A percentile compares a stretch with the other conserved stretches of the same genome.
Conservation (phyloP, 2,797 vertebrate genomes). For the Smutsia gigantea region DNA sequence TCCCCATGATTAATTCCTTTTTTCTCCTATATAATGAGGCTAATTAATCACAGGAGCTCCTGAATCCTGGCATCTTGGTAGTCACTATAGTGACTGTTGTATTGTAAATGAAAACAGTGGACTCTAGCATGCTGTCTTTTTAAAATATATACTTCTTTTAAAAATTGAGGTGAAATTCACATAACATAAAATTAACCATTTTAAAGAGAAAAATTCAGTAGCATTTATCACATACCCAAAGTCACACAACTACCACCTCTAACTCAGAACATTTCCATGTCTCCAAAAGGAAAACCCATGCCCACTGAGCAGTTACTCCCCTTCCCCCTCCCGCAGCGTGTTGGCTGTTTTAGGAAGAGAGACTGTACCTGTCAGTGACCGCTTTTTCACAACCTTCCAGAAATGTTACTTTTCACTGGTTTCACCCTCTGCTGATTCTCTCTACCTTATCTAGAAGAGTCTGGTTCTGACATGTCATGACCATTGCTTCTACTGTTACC, state of each 20-base stretch:
- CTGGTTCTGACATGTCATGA: background rate
- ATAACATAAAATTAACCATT: background rate
- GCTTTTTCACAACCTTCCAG: background rate
- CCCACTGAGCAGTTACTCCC: background rate
- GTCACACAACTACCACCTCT: background rate
- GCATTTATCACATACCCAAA: background rate
- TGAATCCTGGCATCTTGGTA: background rate
- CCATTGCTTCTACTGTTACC: background rate
- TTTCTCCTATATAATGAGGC: background rate
- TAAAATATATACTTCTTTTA: background rate
- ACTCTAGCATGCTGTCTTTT: background rate
- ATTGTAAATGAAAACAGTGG: background rate
- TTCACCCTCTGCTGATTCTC: background rate
- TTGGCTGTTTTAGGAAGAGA: background rate
- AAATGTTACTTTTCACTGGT: background rate
- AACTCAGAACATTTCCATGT: background rate
- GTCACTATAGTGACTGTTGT: background rate
- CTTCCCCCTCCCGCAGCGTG: accelerated
- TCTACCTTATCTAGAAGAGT: background rate
- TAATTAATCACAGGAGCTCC: background rate
- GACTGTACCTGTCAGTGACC: background rate
- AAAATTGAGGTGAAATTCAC: background rate
- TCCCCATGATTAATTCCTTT: background rate
- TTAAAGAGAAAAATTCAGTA: background rate
- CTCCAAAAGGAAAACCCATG: background rate